These are phyloP conservation scores for Eubasilissa splendida DNA, from an alignment of 2,888 invertebrate genomes.

Conservation along the genomic window DNA sequence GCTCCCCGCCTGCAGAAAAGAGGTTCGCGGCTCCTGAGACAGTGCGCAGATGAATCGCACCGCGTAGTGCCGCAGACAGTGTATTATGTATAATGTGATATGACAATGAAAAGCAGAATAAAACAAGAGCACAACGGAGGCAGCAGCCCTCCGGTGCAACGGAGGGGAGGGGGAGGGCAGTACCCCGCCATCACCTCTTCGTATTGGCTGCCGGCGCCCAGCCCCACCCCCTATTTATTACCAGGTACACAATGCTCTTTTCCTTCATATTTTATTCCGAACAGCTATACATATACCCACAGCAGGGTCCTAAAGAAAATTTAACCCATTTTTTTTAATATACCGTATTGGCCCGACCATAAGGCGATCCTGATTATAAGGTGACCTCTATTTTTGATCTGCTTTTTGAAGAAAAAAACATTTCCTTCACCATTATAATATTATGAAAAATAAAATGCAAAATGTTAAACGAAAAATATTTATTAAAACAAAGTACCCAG, in stretches of 20 bases:
- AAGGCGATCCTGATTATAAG: no score
- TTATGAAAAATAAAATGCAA: no score
- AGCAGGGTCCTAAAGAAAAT: no score
- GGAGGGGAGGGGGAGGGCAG: conserved; percentile 66
- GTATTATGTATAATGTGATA: conserved; percentile 47
- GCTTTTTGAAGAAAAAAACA: no score
- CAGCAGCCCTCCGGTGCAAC: conserved; percentile 64
- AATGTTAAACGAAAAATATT: no score
- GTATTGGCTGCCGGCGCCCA: conserved; percentile 88
- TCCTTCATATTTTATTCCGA: no score
- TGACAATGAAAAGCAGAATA: conserved; percentile 56
- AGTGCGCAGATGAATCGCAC: conserved; percentile 8
- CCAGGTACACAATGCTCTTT: conserved; percentile 78
- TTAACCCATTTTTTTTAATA: no score
- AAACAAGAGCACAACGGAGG: conserved; percentile 55
- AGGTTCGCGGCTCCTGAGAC: neutral
- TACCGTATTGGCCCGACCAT: no score
- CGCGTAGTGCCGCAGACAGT: conserved; percentile 31
- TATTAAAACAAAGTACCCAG: no score
- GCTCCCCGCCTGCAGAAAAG: neutral
- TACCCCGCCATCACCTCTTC: conserved; percentile 89
- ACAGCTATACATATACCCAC: no score
- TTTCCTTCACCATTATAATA: no score
- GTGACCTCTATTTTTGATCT: no score
- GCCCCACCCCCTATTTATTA: conserved; percentile 85